Evolutionary conservation across 2,797 vertebrate species (phyloP), one percentile per base, ranked within the genome.

Genomic region (Bradypodion pumilum): DNA sequence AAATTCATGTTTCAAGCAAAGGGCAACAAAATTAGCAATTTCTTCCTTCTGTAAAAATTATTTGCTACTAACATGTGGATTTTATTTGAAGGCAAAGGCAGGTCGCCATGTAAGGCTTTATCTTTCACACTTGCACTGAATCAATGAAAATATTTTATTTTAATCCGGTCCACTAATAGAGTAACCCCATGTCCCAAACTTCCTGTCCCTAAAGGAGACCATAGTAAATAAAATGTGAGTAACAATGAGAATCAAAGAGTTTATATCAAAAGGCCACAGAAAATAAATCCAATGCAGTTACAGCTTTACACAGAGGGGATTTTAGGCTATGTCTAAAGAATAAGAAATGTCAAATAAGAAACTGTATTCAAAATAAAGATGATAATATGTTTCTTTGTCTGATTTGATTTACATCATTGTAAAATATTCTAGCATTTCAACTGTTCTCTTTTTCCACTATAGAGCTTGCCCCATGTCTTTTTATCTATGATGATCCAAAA

Each of bases 181-280:
- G n/a, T 65, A 68, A 19, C 44, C 5, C 74, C 23, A 0, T 19
- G 21, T 56, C 19, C 19, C 52, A 56, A 56, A 56, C 52, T 56
- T 19, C 52, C 52, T 2, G 3, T n/a, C 66, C n/a, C 73, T 78
- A 81, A 8, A 27, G 7, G 10, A 52, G 25, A 7, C 27, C 44
- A 80, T 52, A 23, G 44, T 80, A 85, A 72, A 81, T 73, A 78
- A 84, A 87, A 80, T 46, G 73, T 75, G 75, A 16, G 37, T 70
- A 49, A 65, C 82, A 81, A 75, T 19, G 73, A n/a, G 62, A 88
- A 82, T 37, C 32, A 60, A 63, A 70, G 7, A 29, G 25, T 78
- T 77, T 46, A 59, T 62, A 76, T 76, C 88, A 82, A 88, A 93
- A 94, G 93, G 92, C 90, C 90, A 92, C 91, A 49, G 37, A 60